phyloP scores from a whole-genome alignment of 2,113 vertebrate genomes.

The Melanocharis versteri region DNA sequence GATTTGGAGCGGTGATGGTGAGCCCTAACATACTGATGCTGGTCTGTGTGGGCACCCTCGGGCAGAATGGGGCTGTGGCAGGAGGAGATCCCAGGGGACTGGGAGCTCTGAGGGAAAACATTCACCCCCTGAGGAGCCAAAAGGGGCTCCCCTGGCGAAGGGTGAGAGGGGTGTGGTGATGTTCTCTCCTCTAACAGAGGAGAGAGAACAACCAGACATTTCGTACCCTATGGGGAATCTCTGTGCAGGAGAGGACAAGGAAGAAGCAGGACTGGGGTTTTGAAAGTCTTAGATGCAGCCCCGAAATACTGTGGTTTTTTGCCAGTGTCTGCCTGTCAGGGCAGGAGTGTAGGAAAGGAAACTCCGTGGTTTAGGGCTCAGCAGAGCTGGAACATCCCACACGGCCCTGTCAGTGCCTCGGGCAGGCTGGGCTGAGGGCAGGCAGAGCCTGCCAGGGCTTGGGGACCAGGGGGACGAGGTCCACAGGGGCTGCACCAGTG shows the following conservation, averaged over 20 bases:
- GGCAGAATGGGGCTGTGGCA: background rate
- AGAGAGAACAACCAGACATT: background rate
- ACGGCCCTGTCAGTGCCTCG: rapidly evolving
- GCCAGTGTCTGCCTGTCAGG: background rate
- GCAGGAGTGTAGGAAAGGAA: background rate
- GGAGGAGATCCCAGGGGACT: background rate
- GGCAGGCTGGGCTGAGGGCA: background rate
- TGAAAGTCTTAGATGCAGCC: background rate
- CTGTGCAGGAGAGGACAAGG: background rate
- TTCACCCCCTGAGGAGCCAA: background rate
- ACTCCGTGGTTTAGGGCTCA: rapidly evolving
- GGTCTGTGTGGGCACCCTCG: background rate
- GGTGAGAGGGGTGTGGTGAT: too few relatives aligned
- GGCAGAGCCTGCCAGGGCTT: background rate
- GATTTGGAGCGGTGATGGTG: background rate
- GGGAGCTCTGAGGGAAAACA: background rate
- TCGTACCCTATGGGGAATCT: background rate
- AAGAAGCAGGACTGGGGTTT: background rate
- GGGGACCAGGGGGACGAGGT: background rate
- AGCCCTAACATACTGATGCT: rapidly evolving
- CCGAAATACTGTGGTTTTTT: background rate
- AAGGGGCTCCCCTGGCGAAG: background rate
- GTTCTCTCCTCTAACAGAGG: background rate
- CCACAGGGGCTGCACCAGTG: background rate
- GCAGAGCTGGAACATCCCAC: background rate